Conservation (phyloP, 2,797 vertebrate genomes). For the Rhinoraja longicauda region DNA sequence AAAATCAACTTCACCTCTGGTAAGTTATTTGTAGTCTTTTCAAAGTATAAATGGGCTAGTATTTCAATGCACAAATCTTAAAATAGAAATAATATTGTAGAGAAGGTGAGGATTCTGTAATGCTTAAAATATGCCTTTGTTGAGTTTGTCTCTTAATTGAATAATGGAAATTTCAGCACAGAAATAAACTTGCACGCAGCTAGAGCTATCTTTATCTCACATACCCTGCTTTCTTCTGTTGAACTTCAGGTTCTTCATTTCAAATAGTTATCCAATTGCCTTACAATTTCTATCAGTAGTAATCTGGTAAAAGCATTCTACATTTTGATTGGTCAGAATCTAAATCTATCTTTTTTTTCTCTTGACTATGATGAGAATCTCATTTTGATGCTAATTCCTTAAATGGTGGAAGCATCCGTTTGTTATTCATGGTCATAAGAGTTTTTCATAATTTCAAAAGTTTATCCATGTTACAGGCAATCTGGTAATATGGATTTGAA, state of each 20-base stretch:
- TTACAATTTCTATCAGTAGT: not conserved
- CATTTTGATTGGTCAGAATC: not conserved
- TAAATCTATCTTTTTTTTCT: not conserved
- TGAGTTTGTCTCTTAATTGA: not conserved
- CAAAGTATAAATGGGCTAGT: not conserved
- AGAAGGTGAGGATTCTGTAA: not conserved
- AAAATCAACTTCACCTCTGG: slow-evolving; percentile 98
- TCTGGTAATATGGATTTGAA: not conserved
- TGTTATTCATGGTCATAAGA: not conserved
- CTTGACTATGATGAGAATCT: not conserved
- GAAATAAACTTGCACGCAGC: not conserved
- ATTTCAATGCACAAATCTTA: not conserved
- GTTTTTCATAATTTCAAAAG: not conserved
- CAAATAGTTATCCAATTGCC: not conserved
- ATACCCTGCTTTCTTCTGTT: not conserved
- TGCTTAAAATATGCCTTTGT: not conserved
- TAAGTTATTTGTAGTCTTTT: slow-evolving; percentile 50
- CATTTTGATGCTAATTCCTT: not conserved
- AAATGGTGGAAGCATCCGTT: not conserved
- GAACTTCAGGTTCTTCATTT: not conserved
- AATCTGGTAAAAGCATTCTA: not conserved
- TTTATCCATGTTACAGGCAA: not conserved
- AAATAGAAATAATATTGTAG: not conserved
- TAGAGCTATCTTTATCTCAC: not conserved
- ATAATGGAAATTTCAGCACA: not conserved